Base-by-base conservation (phyloP, 2,888 invertebrate species). In the Dendrolimus houi region DNA sequence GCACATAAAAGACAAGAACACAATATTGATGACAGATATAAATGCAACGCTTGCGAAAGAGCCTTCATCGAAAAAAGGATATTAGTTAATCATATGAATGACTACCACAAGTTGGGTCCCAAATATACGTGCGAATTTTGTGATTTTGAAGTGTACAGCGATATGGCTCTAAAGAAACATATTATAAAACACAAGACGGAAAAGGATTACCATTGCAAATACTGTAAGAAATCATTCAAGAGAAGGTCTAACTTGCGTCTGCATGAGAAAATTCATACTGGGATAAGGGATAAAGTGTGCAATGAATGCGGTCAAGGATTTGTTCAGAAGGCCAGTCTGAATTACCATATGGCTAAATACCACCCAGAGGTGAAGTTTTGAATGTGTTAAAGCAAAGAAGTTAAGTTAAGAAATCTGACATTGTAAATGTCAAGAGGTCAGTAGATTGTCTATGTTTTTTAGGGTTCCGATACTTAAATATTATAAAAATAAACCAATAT, bases 221-320 rank as follows among this genome's bases (percentile, higher is more conserved):
- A 61, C 52, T 81, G 81, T 60, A 66, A 68, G n/a, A 79, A 81
- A 59, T 64, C 63, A 12, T 79, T 75, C 58, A 58, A 60, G 8
- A 60, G 68, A n/a, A 29, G 13, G 7, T 56, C 40, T 6, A 60
- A 67, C 9, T 41, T 67, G 56, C 54, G n/a, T 7, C 8, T 53
- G 12, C 74, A 72, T 42, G 65, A 63, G 55, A 66, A 56, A 54
- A 70, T 71, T 13, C 70, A 71, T 41, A 67, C 66, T 8, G 65
- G 68, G 0, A 64, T 57, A 2, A 58, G 54, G 56, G 54, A 57
- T 52, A 60, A 70, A 41, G 59, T 63, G n/a, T 73, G 72, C 17
- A n/a, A 52, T 0, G 55, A 64, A 7, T 72, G 72, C 54, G 62
- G 68, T 0, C 70, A 72, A 57, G 64, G 61, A 9, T 77, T 72